A percentile compares a stretch with the other conserved stretches of the same genome.
These are phyloP conservation scores for Zeuzera pyrina DNA, from an alignment of 2,888 invertebrate genomes.

Conservation along the genomic window DNA sequence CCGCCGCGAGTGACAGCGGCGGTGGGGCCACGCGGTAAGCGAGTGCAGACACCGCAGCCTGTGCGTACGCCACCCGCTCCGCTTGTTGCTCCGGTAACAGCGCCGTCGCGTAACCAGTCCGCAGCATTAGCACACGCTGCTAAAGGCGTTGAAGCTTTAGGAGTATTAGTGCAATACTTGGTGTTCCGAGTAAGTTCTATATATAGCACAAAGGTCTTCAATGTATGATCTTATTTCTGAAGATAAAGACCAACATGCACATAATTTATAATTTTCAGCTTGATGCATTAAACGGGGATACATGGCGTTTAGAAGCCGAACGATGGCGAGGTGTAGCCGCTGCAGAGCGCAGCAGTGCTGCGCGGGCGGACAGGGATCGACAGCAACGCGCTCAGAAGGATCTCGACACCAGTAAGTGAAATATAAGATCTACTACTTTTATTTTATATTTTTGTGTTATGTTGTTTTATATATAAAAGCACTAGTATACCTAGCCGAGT, in stretches of 20 bases:
- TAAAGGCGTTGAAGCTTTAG: constrained; percentile 86
- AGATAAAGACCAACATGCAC: too few species aligned
- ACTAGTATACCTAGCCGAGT: too few species aligned
- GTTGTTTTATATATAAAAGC: too few species aligned
- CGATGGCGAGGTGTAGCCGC: constrained; percentile 64
- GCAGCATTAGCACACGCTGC: constrained; percentile 67
- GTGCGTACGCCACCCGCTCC: constrained; percentile 34
- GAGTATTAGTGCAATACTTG: constrained; percentile 88
- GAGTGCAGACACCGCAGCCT: constrained; percentile 51
- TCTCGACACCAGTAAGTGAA: constrained; percentile 57
- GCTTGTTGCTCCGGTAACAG: constrained; percentile 25
- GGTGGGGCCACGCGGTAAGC: constrained; percentile 57
- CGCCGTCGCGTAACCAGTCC: constrained; percentile 40
- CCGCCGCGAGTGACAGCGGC: constrained; percentile 56
- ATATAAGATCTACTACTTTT: too few species aligned
- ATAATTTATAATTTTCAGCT: constrained; percentile 35
- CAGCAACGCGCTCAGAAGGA: constrained; percentile 64
- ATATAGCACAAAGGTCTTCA: too few species aligned
- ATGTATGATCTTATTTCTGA: too few species aligned
- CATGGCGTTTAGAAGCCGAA: constrained; percentile 61
- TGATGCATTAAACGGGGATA: constrained; percentile 61
- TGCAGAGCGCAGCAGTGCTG: constrained; percentile 55
- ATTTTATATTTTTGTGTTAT: too few species aligned
- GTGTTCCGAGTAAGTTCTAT: constrained; percentile 80
- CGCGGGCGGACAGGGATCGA: constrained; percentile 59